Evolutionary conservation across 2,888 invertebrate species (phyloP), one percentile per base, ranked within the genome.

Genomic region (Drosophila recens): DNA sequence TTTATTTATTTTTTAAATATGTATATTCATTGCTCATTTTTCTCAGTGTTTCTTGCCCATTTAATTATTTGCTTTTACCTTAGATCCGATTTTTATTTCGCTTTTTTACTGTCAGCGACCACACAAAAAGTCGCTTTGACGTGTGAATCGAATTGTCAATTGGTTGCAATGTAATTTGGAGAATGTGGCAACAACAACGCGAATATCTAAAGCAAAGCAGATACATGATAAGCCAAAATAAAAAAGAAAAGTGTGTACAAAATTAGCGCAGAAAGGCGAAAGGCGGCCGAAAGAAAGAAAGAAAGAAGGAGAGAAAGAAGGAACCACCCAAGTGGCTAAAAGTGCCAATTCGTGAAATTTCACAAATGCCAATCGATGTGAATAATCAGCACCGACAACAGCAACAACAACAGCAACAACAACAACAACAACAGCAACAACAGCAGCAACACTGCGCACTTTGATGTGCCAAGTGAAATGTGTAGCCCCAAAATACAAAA

Each of bases 331-430:
- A 89, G 85, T 87, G 82, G 87, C 73, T 63, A 67, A 75, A 80
- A 89, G 90, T 89, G 90, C 81, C 90, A 91, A 90, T 82, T 88
- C 87, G 89, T 78, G 84, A 89, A 87, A 90, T 90, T 87, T 87
- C 81, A 72, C 84, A 83, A 87, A 85, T 85, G 84, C 89, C 86
- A 82, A 88, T 80, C 85, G 82, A 76, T 80, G 87, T 89, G 90
- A 91, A 87, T 90, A 90, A 88, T 90, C 90, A 91, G 83, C 78
- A 72, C 67, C 62, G 73, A 75, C 78, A 87, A 81, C 78, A 75
- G 49, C 72, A 75, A 57, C 74, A 57, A 46, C 56, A 57, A 81
- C 78, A 75, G 49, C 72, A 75, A 57, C 74, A 57, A 46, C 90
- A 91, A 82, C 78, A 72, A 65, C 62, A 72, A 75, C 78, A 87